Evolutionary conservation across 2,113 vertebrate species (phyloP).

Genomic region (Carettochelys insculpta): DNA sequence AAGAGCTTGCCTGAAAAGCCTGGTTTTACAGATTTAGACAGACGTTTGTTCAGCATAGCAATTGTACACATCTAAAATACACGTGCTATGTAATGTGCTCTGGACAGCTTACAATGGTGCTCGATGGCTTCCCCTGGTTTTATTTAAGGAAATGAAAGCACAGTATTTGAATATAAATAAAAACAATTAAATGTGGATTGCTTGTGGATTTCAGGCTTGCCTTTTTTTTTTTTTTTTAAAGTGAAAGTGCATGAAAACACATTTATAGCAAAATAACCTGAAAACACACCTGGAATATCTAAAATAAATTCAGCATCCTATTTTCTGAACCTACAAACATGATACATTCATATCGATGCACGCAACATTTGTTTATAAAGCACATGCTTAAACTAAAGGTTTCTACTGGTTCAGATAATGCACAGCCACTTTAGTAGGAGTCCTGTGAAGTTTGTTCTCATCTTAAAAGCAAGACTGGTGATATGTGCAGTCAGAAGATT

Average conservation of each 20-base stretch:
- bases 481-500: neutral
- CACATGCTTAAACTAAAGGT: neutral
- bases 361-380: neutral
- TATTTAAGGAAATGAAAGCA: neutral
- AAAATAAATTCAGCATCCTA: neutral
- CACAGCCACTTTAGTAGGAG: neutral
- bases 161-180: neutral
- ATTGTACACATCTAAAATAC: neutral
- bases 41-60: neutral
- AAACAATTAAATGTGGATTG: neutral
- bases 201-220: neutral
- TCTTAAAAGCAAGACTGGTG: neutral
- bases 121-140: neutral
- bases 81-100: neutral
- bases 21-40: neutral
- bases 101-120: neutral
- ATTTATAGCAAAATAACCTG: neutral
- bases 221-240: neutral
- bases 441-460: neutral
- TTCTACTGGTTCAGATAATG: neutral
- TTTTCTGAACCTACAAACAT: neutral
- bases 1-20: neutral
- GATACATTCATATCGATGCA: neutral
- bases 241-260: neutral
- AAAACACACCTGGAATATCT: neutral